Evolutionary conservation across 2,113 vertebrate genomes (phyloP).

Genomic region (Hystrix brachyura): DNA sequence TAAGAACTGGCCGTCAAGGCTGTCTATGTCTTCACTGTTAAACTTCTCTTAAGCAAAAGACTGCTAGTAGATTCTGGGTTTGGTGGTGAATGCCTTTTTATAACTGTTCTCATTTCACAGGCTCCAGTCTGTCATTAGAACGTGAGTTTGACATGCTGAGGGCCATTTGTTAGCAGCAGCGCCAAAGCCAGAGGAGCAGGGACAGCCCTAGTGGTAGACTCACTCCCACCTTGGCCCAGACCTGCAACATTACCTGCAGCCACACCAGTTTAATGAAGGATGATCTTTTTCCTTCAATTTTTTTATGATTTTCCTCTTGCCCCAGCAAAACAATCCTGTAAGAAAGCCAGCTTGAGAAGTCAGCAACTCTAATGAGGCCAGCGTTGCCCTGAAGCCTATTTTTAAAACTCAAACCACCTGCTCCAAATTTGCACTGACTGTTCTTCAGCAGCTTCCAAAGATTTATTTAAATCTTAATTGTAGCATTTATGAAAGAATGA

Average conservation of each 20-base stretch:
- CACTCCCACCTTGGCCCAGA: background rate
- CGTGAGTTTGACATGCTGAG: background rate
- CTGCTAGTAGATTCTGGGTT: background rate
- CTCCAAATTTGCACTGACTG: conserved; percentile 32
- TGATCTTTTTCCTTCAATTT: background rate
- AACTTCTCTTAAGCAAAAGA: background rate
- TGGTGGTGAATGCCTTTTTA: background rate
- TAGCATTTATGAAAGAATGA: conserved; percentile 59
- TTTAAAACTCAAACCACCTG: conserved; percentile 66
- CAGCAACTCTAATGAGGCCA: conserved; percentile 26
- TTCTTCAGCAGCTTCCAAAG: conserved; percentile 57
- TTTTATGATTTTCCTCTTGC: background rate
- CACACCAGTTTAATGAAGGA: background rate
- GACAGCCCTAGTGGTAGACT: background rate
- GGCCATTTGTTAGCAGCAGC: background rate
- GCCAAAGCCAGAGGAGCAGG: background rate
- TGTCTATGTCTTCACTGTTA: background rate
- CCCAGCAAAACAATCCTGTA: conserved; percentile 16
- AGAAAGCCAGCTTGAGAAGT: background rate
- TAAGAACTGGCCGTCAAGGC: background rate
- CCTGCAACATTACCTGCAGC: background rate
- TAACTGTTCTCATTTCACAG: background rate
- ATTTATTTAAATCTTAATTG: conserved; percentile 69
- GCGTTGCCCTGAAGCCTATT: conserved; percentile 23
- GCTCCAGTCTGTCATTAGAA: background rate